Percentiles rank a stretch among this genome's conserved stretches.
phyloP scores from a whole-genome alignment of 2,113 vertebrate genomes.

The Colinus virginianus region DNA sequence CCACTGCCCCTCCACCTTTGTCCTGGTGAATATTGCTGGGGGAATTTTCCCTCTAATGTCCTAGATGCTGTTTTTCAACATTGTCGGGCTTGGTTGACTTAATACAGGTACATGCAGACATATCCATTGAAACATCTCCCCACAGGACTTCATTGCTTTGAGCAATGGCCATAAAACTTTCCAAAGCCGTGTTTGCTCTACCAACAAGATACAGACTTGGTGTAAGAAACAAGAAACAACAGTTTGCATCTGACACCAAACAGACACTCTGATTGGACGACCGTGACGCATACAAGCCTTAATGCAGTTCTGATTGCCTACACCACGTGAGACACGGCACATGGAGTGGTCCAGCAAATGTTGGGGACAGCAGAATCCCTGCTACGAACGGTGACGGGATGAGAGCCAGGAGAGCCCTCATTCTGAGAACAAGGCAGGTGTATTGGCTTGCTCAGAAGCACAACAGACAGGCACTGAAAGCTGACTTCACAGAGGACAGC shows the following conservation, averaged over 20 bases:
- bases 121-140: not conserved
- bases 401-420: not conserved
- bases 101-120: not conserved
- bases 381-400: not conserved
- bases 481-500: not conserved
- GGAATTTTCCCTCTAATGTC: not conserved
- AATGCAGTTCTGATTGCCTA: not conserved
- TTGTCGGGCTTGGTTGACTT: not conserved
- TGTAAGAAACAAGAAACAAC: not conserved
- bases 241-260: not conserved
- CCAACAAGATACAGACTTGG: not conserved
- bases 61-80: not conserved
- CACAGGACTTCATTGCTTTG: not conserved
- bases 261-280: not conserved
- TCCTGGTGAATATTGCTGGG: not conserved
- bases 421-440: not conserved
- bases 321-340: not conserved
- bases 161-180: not conserved
- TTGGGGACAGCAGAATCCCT: not conserved
- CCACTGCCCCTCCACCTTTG: not conserved
- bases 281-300: not conserved
- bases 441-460: not conserved
- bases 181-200: accelerated
- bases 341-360: not conserved
- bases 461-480: slow-evolving; percentile 2